A percentile compares a stretch with the other conserved stretches of the same genome.
Evolutionary conservation across 1,140 invertebrate genomes (phyloP).

Genomic region (Heliconius himera): DNA sequence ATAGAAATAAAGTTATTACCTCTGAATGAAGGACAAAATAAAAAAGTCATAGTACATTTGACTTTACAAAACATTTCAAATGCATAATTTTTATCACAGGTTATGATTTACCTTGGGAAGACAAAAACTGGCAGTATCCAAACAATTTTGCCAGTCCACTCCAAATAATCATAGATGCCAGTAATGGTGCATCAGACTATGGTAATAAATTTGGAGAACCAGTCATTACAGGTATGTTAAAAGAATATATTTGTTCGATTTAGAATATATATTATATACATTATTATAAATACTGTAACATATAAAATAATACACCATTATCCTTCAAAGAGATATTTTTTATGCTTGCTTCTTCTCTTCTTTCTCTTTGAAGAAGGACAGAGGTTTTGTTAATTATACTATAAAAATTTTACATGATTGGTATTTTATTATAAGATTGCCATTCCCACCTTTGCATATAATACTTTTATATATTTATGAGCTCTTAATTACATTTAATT

Average conservation of each 20-base stretch:
- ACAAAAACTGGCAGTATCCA: conserved; percentile 89
- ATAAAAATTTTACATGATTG: not conserved
- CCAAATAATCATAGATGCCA: conserved; percentile 95
- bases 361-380: not conserved
- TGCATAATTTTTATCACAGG: conserved; percentile 59
- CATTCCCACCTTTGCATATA: no score
- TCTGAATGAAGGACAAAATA: not conserved
- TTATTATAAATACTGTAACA: no score
- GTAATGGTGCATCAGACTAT: conserved; percentile 99
- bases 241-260: not conserved
- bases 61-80: not conserved
- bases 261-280: not conserved
- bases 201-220: conserved; percentile 99
- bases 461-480: no score
- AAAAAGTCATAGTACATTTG: not conserved
- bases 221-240: conserved; percentile 84
- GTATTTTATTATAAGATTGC: not conserved
- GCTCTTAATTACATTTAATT: not conserved
- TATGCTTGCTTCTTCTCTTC: no score
- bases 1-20: no score
- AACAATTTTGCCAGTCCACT: conserved; percentile 94
- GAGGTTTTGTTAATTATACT: not conserved
- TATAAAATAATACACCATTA: no score
- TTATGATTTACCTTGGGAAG: conserved; percentile 95
- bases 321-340: no score